Conservation (phyloP, 2,888 invertebrate genomes). For the Pachliopta kotzebuea region DNA sequence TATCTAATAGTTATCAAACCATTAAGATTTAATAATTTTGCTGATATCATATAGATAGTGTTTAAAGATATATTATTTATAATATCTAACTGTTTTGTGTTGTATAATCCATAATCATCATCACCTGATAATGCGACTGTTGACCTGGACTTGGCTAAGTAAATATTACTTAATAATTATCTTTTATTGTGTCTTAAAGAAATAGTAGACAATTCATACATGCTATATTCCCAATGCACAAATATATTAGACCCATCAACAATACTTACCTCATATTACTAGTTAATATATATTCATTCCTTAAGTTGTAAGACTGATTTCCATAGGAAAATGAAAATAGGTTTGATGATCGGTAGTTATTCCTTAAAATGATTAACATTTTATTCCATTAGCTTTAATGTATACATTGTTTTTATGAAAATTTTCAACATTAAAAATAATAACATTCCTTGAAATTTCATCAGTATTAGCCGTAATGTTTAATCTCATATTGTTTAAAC, state of each 20-base stretch:
- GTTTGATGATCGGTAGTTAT: background rate
- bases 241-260: conserved; percentile 10
- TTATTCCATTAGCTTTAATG: conserved; percentile 7
- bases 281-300: conserved; percentile 36
- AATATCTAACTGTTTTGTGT: too few species aligned
- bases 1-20: too few species aligned
- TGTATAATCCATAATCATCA: too few species aligned
- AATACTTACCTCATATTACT: conserved; percentile 25
- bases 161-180: too few species aligned
- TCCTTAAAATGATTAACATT: conserved; percentile 2
- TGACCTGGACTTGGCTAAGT: too few species aligned
- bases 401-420: background rate
- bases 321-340: conserved; percentile 6
- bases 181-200: background rate
- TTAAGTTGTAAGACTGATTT: conserved; percentile 39
- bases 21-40: too few species aligned
- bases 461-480: background rate
- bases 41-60: too few species aligned
- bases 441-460: conserved; percentile 12
- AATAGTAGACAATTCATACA: background rate
- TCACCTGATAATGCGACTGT: too few species aligned
- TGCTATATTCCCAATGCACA: background rate
- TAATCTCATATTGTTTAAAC: background rate
- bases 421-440: background rate
- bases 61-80: too few species aligned